Base-by-base conservation (phyloP, 2,888 invertebrate species). In the Tipula vernalis region DNA sequence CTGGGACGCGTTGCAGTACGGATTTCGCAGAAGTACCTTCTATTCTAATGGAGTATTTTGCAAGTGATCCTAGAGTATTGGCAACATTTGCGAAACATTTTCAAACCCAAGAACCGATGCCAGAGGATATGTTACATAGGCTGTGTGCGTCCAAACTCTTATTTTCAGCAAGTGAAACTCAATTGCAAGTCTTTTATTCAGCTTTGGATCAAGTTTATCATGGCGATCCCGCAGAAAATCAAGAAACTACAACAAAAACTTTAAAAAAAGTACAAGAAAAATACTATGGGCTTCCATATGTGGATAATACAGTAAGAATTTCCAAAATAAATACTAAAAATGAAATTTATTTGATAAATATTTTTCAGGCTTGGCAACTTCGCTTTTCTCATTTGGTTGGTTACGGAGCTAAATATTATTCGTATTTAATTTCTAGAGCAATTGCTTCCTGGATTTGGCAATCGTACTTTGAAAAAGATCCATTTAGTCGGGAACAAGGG, bases 1-100 rank as follows among this genome's bases (percentile, higher is more conserved):
- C 98, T 3, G 99, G 99, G 87, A 99, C 99, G 0, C 93, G 99
- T 87, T 99, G 99, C 91, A 95, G 97, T 88, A 99, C 99, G 4
- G 99, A 99, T 93, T 97, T 99, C 90, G 99, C 99, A 0, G 99
- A 99, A 93, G 97, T 99, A 83, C 99, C 99, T 6, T 98, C 98
- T n/a, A 96, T 99, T 87, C 93, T 99, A 18, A 98, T 99, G 98
- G 99, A 99, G 92, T 98, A 97, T 92, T 99, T 99, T 93, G 97
- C 98, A 10, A 94, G 95, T 87, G 98, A 98, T 92, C 95, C 96
- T 0, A 93, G 97, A 89, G 96, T 95, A 6, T 92, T 99, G 4
- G 94, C 95, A 85, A 94, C 94, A 5, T 98, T 98, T 92, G 98
- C 98, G 0, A 94, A 95, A 83, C 98, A 99, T 92, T 98, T 96